A percentile compares a stretch with the other conserved stretches of the same genome.
These are phyloP conservation scores for Drosophila melanocephala DNA, from an alignment of 2,888 invertebrate species.

Conservation along the genomic window DNA sequence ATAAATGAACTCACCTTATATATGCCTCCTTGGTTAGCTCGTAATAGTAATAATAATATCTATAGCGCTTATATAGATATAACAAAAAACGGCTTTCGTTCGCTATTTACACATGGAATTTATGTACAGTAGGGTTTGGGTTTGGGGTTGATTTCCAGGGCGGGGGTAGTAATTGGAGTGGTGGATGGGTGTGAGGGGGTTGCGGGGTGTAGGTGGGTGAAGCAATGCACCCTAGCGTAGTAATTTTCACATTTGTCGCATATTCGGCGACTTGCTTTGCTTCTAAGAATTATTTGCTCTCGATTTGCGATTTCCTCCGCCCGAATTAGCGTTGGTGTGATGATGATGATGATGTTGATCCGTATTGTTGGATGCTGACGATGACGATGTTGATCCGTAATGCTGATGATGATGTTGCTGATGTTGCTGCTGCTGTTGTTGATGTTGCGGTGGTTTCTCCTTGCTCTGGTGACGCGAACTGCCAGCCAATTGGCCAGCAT, in stretches of 20 bases:
- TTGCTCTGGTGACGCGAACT: slow-evolving; percentile 67
- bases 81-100: slow-evolving; percentile 66
- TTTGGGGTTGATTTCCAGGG: neutral
- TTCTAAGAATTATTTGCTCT: slow-evolving; percentile 81
- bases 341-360: slow-evolving; percentile 44
- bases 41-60: slow-evolving; percentile 34
- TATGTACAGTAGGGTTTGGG: slow-evolving; percentile 60
- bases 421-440: slow-evolving; percentile 34
- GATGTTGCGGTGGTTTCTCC: slow-evolving; percentile 56
- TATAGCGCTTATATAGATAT: slow-evolving; percentile 75
- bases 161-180: neutral
- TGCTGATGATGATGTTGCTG: slow-evolving; percentile 26
- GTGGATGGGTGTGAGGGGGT: too few species aligned
- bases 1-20: slow-evolving; percentile 53
- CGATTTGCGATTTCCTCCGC: slow-evolving; percentile 81
- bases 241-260: slow-evolving; percentile 66
- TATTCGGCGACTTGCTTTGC: slow-evolving; percentile 51
- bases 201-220: neutral
- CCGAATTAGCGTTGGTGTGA: slow-evolving; percentile 31
- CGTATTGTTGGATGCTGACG: slow-evolving; percentile 29
- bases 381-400: slow-evolving; percentile 33
- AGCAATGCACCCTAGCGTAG: slow-evolving; percentile 35
- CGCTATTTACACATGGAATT: slow-evolving; percentile 79
- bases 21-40: slow-evolving; percentile 77
- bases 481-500: slow-evolving; percentile 68